phyloP scores from a whole-genome alignment of 2,113 vertebrate genomes.

The Ailuropoda melanoleuca region DNA sequence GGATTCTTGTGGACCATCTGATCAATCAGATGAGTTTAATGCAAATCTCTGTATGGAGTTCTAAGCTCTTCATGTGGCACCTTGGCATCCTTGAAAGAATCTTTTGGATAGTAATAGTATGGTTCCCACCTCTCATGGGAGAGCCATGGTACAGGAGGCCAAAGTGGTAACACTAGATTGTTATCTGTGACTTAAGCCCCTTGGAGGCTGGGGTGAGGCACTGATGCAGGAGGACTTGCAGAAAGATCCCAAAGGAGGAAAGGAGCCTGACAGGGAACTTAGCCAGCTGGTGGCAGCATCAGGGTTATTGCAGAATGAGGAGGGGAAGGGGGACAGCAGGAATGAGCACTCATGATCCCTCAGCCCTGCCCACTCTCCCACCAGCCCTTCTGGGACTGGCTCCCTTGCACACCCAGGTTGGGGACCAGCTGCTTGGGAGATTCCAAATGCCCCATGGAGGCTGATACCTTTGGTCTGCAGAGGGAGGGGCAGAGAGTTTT shows the following conservation, averaged over 20 bases:
- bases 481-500: background rate
- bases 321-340: background rate
- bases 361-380: too few relatives aligned
- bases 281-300: too few relatives aligned
- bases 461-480: background rate
- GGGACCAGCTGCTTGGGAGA: too few relatives aligned
- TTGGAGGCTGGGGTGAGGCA: background rate
- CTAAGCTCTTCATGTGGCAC: background rate
- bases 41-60: background rate
- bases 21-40: background rate
- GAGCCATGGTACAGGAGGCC: background rate
- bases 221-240: too few relatives aligned
- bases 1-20: background rate
- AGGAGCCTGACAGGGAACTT: background rate
- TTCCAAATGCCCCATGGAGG: background rate
- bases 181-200: background rate
- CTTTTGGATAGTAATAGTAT: rapidly evolving
- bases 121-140: background rate
- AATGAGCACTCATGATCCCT: too few relatives aligned
- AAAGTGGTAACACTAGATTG: background rate
- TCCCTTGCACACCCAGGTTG: background rate
- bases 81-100: background rate
- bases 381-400: background rate
- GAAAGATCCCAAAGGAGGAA: background rate
- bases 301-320: background rate